Evolutionary conservation across 2,888 invertebrate genomes (phyloP).

Genomic region (Amphimallon solstitiale): DNA sequence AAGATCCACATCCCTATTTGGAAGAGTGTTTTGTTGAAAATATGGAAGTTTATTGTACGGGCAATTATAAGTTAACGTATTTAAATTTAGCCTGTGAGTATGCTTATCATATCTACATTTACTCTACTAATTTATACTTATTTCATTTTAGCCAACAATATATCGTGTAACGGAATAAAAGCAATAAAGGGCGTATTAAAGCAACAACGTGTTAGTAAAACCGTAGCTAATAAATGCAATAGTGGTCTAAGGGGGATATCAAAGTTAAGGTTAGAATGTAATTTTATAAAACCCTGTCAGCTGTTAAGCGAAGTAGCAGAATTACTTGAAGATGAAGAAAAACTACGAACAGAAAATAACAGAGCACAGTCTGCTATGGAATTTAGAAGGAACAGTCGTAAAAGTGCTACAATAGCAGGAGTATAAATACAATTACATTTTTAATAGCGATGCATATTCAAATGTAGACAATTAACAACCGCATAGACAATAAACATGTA

Average conservation of each 20-base stretch:
- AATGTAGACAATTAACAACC: too few relatives aligned
- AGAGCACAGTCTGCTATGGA: too few relatives aligned
- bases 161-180: conserved; percentile 47
- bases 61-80: conserved; percentile 56
- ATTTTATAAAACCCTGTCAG: conserved; percentile 12
- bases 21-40: conserved; percentile 52
- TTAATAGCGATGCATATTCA: too few relatives aligned
- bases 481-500: too few relatives aligned
- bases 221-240: too few relatives aligned
- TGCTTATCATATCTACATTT: background rate
- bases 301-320: too few relatives aligned
- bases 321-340: too few relatives aligned
- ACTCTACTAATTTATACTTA: background rate
- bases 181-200: conserved; percentile 48
- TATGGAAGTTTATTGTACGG: conserved; percentile 52
- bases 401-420: too few relatives aligned
- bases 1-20: conserved; percentile 55
- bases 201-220: conserved; percentile 47
- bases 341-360: too few relatives aligned
- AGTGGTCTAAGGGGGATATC: conserved; percentile 37
- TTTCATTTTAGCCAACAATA: conserved; percentile 48
- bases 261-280: conserved; percentile 48
- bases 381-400: too few relatives aligned
- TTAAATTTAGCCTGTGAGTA: conserved; percentile 58
- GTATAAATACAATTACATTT: too few relatives aligned